Percentiles rank a stretch among this genome's conserved stretches.
Conservation (phyloP, 2,113 vertebrate species). For the Grammomys dolichurus region DNA sequence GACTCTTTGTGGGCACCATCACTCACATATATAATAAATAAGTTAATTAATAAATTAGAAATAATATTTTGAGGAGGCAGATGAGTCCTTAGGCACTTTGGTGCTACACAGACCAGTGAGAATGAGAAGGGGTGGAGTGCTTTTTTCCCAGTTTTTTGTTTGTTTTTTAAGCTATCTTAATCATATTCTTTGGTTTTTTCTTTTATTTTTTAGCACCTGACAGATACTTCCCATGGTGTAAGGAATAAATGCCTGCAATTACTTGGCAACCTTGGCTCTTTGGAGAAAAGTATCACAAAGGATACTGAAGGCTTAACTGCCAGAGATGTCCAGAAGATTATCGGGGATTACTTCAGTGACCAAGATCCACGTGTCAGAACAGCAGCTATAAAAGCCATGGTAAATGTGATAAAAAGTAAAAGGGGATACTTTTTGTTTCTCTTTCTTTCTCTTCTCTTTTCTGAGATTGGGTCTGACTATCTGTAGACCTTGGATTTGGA, state of each 20-base stretch:
- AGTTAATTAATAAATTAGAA: background rate
- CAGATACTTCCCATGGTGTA: constrained; percentile 95
- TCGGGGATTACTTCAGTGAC: constrained; percentile 96
- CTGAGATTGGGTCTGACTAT: background rate
- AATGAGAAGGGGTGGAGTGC: background rate
- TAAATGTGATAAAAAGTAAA: constrained; percentile 79
- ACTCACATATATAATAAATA: background rate
- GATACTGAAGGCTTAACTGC: constrained; percentile 88
- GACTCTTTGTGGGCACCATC: background rate
- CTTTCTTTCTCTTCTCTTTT: background rate
- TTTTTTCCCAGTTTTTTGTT: constrained; percentile 22
- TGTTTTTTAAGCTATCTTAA: constrained; percentile 27
- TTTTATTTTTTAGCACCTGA: constrained; percentile 90
- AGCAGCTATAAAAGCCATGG: constrained; percentile 98
- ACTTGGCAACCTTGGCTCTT: constrained; percentile 93
- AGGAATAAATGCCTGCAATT: constrained; percentile 97
- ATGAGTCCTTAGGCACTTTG: background rate
- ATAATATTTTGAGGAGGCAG: background rate
- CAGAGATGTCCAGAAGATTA: constrained; percentile 95
- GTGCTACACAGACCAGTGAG: background rate
- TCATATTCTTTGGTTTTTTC: constrained; percentile 12
- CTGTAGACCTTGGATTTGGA: background rate
- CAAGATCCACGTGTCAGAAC: constrained; percentile 97
- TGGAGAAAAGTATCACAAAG: constrained; percentile 89
- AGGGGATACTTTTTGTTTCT: background rate